Base-by-base conservation (phyloP, 2,888 invertebrate genomes). In the Nebria brevicollis region DNA sequence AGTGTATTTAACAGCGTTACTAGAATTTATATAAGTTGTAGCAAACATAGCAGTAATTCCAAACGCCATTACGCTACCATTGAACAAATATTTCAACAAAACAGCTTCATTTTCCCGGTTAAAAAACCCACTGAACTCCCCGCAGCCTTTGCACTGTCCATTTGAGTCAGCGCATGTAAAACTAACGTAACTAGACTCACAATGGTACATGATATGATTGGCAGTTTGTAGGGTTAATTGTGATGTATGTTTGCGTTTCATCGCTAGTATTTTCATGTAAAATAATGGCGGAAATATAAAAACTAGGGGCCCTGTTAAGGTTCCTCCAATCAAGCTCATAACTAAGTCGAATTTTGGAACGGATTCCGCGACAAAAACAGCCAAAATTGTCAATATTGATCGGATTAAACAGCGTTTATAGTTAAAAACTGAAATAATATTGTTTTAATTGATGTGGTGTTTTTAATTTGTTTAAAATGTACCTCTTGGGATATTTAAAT, bases 311-410 rank as follows among this genome's bases (percentile, higher is more conserved):
- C 96, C 95, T 0, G 94, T 95, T 4, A 97, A 90, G 0, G 95
- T 94, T 4, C 96, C 96, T 0, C 97, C 97, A 10, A 97, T 93
- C 0, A 97, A 89, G 1, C 96, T 94, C 94, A 97, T 95, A 11
- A 97, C 94, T 25, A 96, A 90, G 85, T 97, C 96, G 86, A 97
- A 97, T 83, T 94, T 91, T 0, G 97, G 97, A 0, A 97, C 93
- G 0, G 94, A 92, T 88, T 96, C 96, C 0, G 95, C 96, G 2
- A 97, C 90, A 43, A 95, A 91, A 6, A 97, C 92, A 0, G 94
- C 94, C 2, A 94, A 84, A 0, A 93, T 90, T 11, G 96, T 92
- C 13, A 97, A 89, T 0, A 91, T 87, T 0, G 96, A 94, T 74
- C 97, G 91, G 41, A 95, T 87, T 0, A 94, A 88, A 83, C 94